Conservation (phyloP, 2,888 invertebrate species). For the Margaritifera margaritifera region DNA sequence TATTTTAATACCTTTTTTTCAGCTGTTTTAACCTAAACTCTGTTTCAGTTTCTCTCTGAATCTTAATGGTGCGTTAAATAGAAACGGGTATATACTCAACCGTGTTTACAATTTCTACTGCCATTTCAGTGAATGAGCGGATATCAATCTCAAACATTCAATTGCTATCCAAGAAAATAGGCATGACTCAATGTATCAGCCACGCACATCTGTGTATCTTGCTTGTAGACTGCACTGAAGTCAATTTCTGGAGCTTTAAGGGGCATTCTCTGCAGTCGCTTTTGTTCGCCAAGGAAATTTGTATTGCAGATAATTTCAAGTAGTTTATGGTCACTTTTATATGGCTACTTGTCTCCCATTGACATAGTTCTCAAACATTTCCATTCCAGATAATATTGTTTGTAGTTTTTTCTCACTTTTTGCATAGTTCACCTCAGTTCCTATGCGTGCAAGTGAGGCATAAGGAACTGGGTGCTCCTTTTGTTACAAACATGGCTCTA, state of each 20-base stretch:
- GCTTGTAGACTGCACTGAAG: slow-evolving; percentile 11
- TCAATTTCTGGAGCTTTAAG: too few species aligned
- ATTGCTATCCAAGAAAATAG: background rate
- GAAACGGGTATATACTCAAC: too few species aligned
- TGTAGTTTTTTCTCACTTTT: slow-evolving; percentile 38
- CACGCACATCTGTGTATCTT: slow-evolving; percentile 17
- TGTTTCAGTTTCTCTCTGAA: too few species aligned
- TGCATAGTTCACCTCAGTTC: slow-evolving; percentile 26
- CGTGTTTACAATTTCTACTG: slow-evolving; percentile 5
- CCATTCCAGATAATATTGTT: slow-evolving; percentile 21
- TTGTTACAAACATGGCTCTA: slow-evolving; percentile 31
- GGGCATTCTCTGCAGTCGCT: too few species aligned
- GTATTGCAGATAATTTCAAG: slow-evolving; percentile 21
- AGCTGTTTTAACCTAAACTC: slow-evolving; percentile 8
- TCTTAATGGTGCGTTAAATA: too few species aligned
- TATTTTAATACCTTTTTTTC: slow-evolving; percentile 9
- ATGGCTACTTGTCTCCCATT: slow-evolving; percentile 21
- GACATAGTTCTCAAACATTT: slow-evolving; percentile 26
- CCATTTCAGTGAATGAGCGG: slow-evolving; percentile 3
- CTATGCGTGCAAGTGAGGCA: slow-evolving; percentile 25
- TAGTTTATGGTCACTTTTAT: slow-evolving; percentile 31
- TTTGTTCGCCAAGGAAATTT: too few species aligned
- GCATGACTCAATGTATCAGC: slow-evolving; percentile 24
- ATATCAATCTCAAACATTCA: background rate
- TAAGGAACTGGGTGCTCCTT: slow-evolving; percentile 24